A percentile compares a stretch with the other conserved stretches of the same genome.
Evolutionary conservation across 2,888 invertebrate species (phyloP).

Genomic region (Spisula solida): DNA sequence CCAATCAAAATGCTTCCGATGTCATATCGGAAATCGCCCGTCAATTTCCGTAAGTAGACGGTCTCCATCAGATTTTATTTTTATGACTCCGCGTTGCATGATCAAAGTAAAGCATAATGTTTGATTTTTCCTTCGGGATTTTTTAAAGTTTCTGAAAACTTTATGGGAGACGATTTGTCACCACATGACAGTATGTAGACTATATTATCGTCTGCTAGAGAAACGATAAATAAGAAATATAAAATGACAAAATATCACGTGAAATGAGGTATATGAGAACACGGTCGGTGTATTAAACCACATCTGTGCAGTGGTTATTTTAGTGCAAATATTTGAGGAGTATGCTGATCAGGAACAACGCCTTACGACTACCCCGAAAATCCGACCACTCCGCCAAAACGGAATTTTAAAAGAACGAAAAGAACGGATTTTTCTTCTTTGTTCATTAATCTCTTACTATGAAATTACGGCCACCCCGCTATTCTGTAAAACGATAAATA

Average conservation of each 20-base stretch:
- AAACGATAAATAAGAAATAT: not conserved
- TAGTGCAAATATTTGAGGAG: no score
- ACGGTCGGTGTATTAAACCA: no score
- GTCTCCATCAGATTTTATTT: slow-evolving; percentile 28
- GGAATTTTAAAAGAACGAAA: no score
- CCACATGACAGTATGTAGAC: slow-evolving; percentile 17
- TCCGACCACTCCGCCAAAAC: not conserved
- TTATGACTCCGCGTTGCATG: slow-evolving; percentile 32
- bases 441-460: no score
- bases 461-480: no score
- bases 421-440: no score
- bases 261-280: no score
- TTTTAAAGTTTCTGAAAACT: slow-evolving; percentile 35
- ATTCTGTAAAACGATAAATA: no score
- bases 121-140: slow-evolving; percentile 44
- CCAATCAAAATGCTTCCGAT: not conserved
- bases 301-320: no score
- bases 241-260: slow-evolving; percentile 10
- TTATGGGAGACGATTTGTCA: slow-evolving; percentile 7
- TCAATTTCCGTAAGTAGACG: slow-evolving; percentile 4
- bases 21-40: not conserved
- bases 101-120: slow-evolving; percentile 43
- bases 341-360: not conserved
- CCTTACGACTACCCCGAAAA: not conserved
- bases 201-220: not conserved